Percentiles rank a stretch among this genome's conserved stretches.
Conservation (phyloP, 2,113 vertebrate genomes). For the Eubucco bourcierii region DNA sequence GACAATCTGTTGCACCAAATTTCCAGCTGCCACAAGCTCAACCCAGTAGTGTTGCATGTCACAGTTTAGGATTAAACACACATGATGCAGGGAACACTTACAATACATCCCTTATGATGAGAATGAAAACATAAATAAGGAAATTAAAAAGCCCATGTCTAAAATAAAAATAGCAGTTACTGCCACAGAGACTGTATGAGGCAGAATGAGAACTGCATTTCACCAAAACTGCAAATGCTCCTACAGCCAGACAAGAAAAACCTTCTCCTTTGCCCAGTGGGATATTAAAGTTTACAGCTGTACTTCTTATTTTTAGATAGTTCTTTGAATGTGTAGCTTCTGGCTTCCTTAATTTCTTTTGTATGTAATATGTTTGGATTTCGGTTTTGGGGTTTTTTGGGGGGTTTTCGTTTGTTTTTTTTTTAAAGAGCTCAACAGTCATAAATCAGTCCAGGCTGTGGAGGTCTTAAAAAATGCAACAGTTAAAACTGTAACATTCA, state of each 20-base stretch:
- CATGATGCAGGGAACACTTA: background rate
- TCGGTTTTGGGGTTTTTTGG: too few species aligned
- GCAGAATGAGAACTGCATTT: conserved; percentile 31
- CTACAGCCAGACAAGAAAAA: conserved; percentile 37
- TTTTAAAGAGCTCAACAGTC: background rate
- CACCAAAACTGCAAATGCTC: background rate
- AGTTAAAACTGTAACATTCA: conserved; percentile 14
- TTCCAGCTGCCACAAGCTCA: conserved; percentile 8
- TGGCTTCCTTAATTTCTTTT: conserved; percentile 53
- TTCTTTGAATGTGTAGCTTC: conserved; percentile 26
- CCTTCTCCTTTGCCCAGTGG: conserved; percentile 5
- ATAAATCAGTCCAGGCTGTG: conserved; percentile 2
- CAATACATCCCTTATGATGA: background rate
- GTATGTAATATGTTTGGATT: background rate
- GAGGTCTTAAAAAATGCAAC: conserved; percentile 25
- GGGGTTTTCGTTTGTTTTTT: background rate
- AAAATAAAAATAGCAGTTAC: conserved; percentile 37
- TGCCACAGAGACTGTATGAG: background rate
- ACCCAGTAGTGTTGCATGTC: background rate
- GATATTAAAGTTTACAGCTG: conserved; percentile 42
- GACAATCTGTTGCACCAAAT: background rate
- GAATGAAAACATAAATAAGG: conserved; percentile 42
- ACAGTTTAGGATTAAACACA: background rate
- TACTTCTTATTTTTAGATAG: conserved; percentile 48
- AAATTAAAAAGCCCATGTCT: background rate